phyloP scores from a whole-genome alignment of 1,140 invertebrate species.

The Homalodisca vitripennis region DNA sequence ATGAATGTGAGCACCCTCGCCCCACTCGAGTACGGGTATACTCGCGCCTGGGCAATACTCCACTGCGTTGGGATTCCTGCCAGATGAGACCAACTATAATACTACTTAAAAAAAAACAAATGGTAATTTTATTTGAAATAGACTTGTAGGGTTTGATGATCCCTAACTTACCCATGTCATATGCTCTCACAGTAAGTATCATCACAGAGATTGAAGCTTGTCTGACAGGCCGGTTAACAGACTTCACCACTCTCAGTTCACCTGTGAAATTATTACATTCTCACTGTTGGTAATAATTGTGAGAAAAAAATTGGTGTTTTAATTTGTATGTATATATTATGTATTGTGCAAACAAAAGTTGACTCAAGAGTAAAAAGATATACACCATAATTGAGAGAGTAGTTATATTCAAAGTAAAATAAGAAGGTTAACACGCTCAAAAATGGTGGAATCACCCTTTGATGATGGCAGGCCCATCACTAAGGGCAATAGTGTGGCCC shows the following conservation, averaged over 20 bases:
- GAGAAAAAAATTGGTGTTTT: neutral
- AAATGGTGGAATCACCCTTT: no score
- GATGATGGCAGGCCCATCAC: no score
- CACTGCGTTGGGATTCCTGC: slow-evolving; percentile 66
- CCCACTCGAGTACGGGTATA: slow-evolving; percentile 65
- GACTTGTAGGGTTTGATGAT: no score
- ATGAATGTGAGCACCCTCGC: slow-evolving; percentile 74
- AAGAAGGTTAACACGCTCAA: no score
- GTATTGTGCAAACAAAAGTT: neutral
- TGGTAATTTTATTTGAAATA: no score
- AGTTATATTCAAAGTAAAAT: no score
- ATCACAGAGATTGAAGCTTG: slow-evolving; percentile 38
- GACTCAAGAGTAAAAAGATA: neutral
- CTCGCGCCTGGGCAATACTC: slow-evolving; percentile 61
- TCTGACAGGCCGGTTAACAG: slow-evolving; percentile 13
- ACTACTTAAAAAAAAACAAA: no score
- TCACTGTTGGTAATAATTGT: neutral
- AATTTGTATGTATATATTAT: neutral
- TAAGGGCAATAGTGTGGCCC: no score
- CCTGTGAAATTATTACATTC: slow-evolving; percentile 36
- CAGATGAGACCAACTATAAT: neutral
- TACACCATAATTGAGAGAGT: no score
- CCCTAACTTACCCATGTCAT: slow-evolving; percentile 68
- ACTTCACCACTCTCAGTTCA: slow-evolving; percentile 41
- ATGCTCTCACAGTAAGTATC: slow-evolving; percentile 67